Base-by-base conservation (phyloP, 2,113 vertebrate genomes). In the Eudorcas thomsonii region DNA sequence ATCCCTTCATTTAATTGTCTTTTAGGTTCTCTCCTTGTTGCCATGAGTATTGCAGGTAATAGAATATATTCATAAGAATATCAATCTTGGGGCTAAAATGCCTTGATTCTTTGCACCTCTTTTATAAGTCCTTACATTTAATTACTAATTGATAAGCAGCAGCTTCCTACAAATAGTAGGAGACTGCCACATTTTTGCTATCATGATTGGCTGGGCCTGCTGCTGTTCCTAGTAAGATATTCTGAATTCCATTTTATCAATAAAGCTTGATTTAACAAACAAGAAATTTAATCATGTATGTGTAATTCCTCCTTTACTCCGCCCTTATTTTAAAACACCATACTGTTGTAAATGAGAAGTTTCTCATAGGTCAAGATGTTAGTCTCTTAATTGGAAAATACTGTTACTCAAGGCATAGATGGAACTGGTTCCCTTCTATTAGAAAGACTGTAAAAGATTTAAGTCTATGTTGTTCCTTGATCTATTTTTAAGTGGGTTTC, bases 191-290 rank as follows among this genome's bases (percentile, higher is more conserved):
- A 87, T 98, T 98, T 98, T 99, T 98, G 98, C 98, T 99, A 97
- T 99, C 98, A 98, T 98, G 97, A 99, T 98, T 98, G 98, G 98
- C 99, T 99, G 99, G 98, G 98, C 99, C 98, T 99, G 99, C 99
- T 99, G 99, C 99, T 99, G 99, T 99, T 99, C 99, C 99, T 97
- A 98, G 98, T 98, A 98, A 99, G 99, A 98, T 98, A 98, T 97
- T 98, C 97, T 99, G 98, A 99, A 99, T 99, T 99, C 99, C 99
- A 99, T 99, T 99, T 99, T 99, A 99, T 99, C 99, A 99, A 99
- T 99, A 99, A 99, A 99, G 99, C 98, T 99, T 99, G 99, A 99
- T 99, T 99, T 99, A 99, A 99, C 99, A 99, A 99, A 99, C 98
- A 91, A 98, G 96, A 99, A 93, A 98, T 98, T 98, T 99, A 99